Evolutionary conservation across 1,140 invertebrate species (phyloP).

Genomic region (Brachionus manjavacas): DNA sequence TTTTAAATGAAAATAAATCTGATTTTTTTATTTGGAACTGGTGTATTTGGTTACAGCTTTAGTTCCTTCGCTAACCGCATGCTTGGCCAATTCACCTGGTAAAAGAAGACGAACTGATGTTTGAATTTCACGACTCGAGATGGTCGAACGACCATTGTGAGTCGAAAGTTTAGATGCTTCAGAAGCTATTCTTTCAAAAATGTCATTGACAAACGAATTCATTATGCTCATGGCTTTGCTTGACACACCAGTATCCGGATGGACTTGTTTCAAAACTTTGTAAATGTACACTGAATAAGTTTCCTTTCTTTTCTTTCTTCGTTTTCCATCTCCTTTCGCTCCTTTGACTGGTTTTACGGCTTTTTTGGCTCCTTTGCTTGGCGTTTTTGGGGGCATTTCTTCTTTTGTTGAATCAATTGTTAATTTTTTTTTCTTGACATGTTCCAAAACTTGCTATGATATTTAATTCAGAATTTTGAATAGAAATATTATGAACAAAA

Average conservation of each 20-base stretch:
- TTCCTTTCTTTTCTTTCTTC: background rate
- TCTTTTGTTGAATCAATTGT: too few species aligned
- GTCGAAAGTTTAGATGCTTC: slow-evolving; percentile 67
- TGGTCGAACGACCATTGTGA: slow-evolving; percentile 66
- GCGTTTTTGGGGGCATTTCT: background rate
- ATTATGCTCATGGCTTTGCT: slow-evolving; percentile 65
- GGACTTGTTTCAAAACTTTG: slow-evolving; percentile 56
- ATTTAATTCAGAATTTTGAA: background rate
- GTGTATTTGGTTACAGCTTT: slow-evolving; percentile 63
- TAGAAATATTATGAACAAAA: background rate
- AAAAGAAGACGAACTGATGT: slow-evolving; percentile 63
- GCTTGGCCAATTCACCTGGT: slow-evolving; percentile 64
- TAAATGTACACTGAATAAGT: background rate
- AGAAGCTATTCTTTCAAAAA: slow-evolving; percentile 67
- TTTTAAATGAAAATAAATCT: background rate
- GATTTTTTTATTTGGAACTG: background rate
- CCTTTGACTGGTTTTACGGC: background rate
- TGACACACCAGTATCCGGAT: slow-evolving; percentile 60
- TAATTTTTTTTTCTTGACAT: too few species aligned
- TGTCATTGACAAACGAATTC: slow-evolving; percentile 67
- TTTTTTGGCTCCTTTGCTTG: slow-evolving; percentile 4
- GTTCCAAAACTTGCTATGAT: background rate
- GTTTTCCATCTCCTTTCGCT: slow-evolving; percentile 11
- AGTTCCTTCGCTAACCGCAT: slow-evolving; percentile 63
- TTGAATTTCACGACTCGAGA: slow-evolving; percentile 64